A percentile compares a stretch with the other conserved stretches of the same genome.
These are phyloP conservation scores for Cremastobaeus sp. DNA, from an alignment of 2,888 invertebrate species.

Conservation along the genomic window DNA sequence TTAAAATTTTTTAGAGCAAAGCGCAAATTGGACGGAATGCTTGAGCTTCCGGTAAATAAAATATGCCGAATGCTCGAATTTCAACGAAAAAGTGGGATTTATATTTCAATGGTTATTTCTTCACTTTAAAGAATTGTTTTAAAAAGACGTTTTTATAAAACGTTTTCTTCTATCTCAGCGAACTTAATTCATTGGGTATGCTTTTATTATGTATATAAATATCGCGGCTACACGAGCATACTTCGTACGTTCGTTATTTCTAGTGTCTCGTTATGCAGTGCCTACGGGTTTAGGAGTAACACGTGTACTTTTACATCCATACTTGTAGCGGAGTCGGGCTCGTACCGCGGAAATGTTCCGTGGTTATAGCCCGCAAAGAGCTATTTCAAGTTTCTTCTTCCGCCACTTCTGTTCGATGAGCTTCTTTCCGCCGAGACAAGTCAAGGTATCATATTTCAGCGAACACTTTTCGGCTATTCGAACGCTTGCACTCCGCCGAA, in stretches of 20 bases:
- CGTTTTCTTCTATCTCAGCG: neutral
- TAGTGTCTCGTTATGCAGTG: slow-evolving; percentile 57
- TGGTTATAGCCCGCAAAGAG: slow-evolving; percentile 30
- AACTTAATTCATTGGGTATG: slow-evolving; percentile 18
- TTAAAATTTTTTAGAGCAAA: too few relatives aligned
- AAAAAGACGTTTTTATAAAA: slow-evolving; percentile 34
- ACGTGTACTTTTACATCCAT: slow-evolving; percentile 36
- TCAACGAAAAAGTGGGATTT: neutral
- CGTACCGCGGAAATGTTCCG: slow-evolving; percentile 28
- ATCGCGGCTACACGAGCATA: slow-evolving; percentile 27
- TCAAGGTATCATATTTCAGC: slow-evolving; percentile 29
- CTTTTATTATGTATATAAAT: slow-evolving; percentile 53
- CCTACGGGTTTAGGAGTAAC: slow-evolving; percentile 41
- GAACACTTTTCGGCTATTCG: slow-evolving; percentile 10
- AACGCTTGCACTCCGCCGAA: slow-evolving; percentile 24
- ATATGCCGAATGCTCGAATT: too few relatives aligned
- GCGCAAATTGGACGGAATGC: too few relatives aligned
- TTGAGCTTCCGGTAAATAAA: too few relatives aligned
- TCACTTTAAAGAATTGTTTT: slow-evolving; percentile 34
- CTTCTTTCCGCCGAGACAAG: neutral
- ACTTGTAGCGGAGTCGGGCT: slow-evolving; percentile 5
- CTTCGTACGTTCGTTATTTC: slow-evolving; percentile 54
- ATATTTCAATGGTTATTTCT: slow-evolving; percentile 37
- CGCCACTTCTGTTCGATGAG: slow-evolving; percentile 32
- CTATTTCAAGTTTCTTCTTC: slow-evolving; percentile 22